A percentile compares a stretch with the other conserved stretches of the same genome.
Conservation (phyloP, 2,797 vertebrate species). For the Zalophus californianus region DNA sequence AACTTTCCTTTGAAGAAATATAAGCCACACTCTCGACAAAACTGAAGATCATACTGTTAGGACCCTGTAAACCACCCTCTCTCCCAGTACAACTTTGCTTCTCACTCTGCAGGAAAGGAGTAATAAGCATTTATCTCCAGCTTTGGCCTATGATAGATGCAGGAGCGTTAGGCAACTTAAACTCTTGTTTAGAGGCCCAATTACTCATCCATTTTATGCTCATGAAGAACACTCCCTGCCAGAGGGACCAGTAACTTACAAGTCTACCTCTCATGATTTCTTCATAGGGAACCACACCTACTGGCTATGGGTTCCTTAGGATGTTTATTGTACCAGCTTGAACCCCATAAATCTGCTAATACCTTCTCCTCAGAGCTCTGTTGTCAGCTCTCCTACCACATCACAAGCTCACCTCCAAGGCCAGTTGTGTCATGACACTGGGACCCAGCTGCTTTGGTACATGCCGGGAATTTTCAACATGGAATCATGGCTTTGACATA, state of each 20-base stretch:
- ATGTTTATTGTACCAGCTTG: neutral
- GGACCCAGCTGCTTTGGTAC: neutral
- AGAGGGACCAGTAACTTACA: neutral
- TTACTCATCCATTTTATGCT: neutral
- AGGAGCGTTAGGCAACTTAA: neutral
- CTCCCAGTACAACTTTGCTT: conserved; percentile 7
- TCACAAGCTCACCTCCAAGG: neutral
- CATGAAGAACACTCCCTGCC: neutral
- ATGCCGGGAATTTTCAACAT: conserved; percentile 17
- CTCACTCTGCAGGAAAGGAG: neutral
- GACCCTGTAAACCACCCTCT: neutral
- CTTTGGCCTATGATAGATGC: neutral
- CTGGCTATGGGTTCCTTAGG: neutral
- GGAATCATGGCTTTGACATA: conserved; percentile 3
- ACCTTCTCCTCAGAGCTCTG: neutral
- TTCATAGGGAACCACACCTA: neutral
- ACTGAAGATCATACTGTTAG: neutral
- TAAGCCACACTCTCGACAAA: neutral
- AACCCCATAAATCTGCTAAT: neutral
- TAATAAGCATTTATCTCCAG: neutral
- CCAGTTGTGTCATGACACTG: neutral
- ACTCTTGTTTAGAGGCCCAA: neutral
- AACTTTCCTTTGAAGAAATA: conserved; percentile 45
- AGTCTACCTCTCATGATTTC: neutral
- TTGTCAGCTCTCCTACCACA: neutral